Evolutionary conservation across 2,113 vertebrate species (phyloP), one percentile per base, ranked within the genome.

Genomic region (Tretioscincus oriximinensis): DNA sequence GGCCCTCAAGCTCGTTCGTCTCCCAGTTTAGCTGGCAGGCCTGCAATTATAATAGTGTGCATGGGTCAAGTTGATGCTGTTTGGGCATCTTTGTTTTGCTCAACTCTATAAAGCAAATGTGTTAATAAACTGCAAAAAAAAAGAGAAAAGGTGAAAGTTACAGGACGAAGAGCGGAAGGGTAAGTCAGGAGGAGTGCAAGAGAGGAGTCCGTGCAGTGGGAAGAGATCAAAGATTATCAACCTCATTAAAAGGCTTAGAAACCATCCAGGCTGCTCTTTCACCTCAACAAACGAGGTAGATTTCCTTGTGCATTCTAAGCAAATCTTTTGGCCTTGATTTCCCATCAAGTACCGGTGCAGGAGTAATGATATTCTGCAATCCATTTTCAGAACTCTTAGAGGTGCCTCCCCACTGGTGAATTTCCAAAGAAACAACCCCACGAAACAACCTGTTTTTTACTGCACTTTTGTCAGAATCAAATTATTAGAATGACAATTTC

Each of bases 161-260:
- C 2, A 72, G 45, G 26, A 73, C 5, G 31, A 72, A 5, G 1
- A 12, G 67, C 77, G 69, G 12, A 8, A 54, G 21, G 7, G 24
- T 24, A 54, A 80, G 49, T 60, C 77, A 2, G 16, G 63, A n/a
- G 86, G 28, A 1, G 71, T 74, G 76, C 16, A 76, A 66, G 73
- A 81, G 69, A 8, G 5, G 3, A 80, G 1, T 0, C 47, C 61
- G 54, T 60, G n/a, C 80, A 49, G 81, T 80, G 58, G 35, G 73
- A 82, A 76, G 22, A 76, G 81, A 69, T 81, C 65, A 65, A 86
- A 73, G 49, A 67, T 31, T 18, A 24, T 6, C 76, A 86, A 41
- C 24, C n/a, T 88, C 70, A 87, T 78, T 79, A 84, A 87, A 91
- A 92, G 82, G 80, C 77, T 86, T 80, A 61, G 65, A 77, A 78